Evolutionary conservation across 2,113 vertebrate species (phyloP).

Genomic region (Eubucco bourcierii): DNA sequence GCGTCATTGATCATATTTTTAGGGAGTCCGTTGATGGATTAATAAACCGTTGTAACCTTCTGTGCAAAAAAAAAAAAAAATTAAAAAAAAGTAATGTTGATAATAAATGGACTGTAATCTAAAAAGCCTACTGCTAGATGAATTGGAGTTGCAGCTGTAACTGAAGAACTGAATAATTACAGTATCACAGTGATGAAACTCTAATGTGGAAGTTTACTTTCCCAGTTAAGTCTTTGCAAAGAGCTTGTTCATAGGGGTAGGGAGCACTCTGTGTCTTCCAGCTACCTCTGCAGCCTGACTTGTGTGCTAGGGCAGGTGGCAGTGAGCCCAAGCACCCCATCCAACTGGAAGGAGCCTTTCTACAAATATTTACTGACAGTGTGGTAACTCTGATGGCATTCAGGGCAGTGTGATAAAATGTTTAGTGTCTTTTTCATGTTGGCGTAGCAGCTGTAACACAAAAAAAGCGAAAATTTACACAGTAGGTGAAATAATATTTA

Average conservation of each 20-base stretch:
- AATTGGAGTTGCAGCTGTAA: constrained; percentile 66
- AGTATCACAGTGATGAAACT: neutral
- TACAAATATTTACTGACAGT: neutral
- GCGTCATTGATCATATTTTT: constrained; percentile 71
- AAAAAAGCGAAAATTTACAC: constrained; percentile 1
- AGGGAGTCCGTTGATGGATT: constrained; percentile 74
- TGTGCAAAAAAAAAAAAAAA: constrained; percentile 64
- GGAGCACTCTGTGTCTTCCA: neutral
- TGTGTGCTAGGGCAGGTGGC: neutral
- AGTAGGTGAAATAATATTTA: neutral
- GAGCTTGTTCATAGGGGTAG: neutral
- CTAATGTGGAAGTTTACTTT: neutral
- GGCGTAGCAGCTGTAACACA: neutral
- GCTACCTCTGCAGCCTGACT: neutral
- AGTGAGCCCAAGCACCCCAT: neutral
- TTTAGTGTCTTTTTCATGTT: constrained; percentile 10
- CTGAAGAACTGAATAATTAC: constrained; percentile 50
- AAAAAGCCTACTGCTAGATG: constrained; percentile 70
- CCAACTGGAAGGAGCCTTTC: neutral
- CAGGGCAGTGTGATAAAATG: neutral
- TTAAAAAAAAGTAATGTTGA: constrained; percentile 43
- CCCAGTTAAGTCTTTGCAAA: neutral
- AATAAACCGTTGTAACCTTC: constrained; percentile 72
- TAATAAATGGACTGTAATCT: constrained; percentile 74
- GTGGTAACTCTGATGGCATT: neutral